A percentile compares a stretch with the other conserved stretches of the same genome.
phyloP scores from a whole-genome alignment of 2,113 vertebrate species.

The Tetraodon nigroviridis region DNA sequence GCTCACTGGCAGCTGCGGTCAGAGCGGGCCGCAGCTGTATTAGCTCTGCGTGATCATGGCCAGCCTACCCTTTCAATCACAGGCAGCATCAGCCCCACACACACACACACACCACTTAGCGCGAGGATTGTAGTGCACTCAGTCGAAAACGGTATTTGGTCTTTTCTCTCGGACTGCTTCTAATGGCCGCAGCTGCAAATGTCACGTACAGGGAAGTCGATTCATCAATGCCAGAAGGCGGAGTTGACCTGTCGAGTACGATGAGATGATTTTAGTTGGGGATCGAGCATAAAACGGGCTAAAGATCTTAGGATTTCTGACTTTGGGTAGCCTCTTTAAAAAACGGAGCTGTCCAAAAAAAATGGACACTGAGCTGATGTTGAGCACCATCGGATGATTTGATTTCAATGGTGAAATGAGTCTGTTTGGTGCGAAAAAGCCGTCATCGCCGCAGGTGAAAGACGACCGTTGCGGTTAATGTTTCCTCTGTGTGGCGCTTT shows the following conservation, averaged over 20 bases:
- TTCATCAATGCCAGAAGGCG: slow-evolving; percentile 9
- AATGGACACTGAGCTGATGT: background rate
- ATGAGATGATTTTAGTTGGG: background rate
- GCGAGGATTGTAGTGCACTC: slow-evolving; percentile 25
- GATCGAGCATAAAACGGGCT: no score
- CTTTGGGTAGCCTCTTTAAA: no score
- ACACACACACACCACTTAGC: slow-evolving; percentile 35
- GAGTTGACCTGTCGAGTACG: background rate
- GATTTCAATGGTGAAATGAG: no score
- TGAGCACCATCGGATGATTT: no score
- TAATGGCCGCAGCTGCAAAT: slow-evolving; percentile 9
- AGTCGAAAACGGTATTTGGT: slow-evolving; percentile 32
- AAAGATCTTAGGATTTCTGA: no score
- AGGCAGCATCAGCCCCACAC: slow-evolving; percentile 40
- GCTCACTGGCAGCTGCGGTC: slow-evolving; percentile 42
- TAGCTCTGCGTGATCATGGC: slow-evolving; percentile 50
- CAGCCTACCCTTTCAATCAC: slow-evolving; percentile 49
- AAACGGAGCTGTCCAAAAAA: no score
- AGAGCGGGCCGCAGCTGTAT: slow-evolving; percentile 58
- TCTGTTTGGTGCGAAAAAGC: background rate
- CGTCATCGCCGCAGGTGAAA: slow-evolving; percentile 24
- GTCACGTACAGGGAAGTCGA: slow-evolving; percentile 12
- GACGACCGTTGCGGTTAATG: slow-evolving; percentile 24
- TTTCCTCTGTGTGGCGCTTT: slow-evolving; percentile 21
- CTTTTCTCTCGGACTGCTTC: slow-evolving; percentile 17